These are phyloP conservation scores for Stegostoma tigrinum DNA, from an alignment of 2,113 vertebrate species.

Conservation along the genomic window DNA sequence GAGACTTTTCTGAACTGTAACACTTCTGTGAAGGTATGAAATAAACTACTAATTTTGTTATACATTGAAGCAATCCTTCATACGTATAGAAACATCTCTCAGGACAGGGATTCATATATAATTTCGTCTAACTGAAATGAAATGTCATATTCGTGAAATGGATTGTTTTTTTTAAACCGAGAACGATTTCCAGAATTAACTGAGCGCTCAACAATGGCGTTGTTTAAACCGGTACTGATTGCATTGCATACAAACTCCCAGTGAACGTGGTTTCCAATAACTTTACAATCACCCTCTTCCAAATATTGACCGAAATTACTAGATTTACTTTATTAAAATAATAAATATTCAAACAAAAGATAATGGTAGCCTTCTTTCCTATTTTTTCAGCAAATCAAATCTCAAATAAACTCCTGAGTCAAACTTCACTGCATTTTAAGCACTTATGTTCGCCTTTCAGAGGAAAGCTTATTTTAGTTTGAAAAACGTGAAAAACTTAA, in stretches of 20 bases:
- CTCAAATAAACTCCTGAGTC: neutral
- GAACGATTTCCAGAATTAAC: neutral
- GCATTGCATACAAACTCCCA: neutral
- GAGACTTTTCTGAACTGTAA: too few relatives aligned
- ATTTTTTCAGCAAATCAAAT: neutral
- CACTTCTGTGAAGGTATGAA: too few relatives aligned
- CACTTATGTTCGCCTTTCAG: neutral
- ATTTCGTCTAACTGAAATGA: neutral
- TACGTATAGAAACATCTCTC: neutral
- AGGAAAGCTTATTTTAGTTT: neutral
- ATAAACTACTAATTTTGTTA: neutral
- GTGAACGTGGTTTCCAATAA: neutral
- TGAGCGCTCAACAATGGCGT: neutral
- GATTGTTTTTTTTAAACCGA: neutral
- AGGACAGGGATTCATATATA: neutral
- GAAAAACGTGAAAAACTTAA: neutral
- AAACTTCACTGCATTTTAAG: neutral
- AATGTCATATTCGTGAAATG: neutral
- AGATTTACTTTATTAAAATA: neutral
- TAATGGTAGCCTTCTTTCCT: neutral
- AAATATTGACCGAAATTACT: neutral
- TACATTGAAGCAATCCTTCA: neutral
- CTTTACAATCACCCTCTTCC: neutral
- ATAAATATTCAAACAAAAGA: neutral
- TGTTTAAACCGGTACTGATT: neutral